phyloP scores from a whole-genome alignment of 2,888 invertebrate genomes.

The Diaphora mendica region DNA sequence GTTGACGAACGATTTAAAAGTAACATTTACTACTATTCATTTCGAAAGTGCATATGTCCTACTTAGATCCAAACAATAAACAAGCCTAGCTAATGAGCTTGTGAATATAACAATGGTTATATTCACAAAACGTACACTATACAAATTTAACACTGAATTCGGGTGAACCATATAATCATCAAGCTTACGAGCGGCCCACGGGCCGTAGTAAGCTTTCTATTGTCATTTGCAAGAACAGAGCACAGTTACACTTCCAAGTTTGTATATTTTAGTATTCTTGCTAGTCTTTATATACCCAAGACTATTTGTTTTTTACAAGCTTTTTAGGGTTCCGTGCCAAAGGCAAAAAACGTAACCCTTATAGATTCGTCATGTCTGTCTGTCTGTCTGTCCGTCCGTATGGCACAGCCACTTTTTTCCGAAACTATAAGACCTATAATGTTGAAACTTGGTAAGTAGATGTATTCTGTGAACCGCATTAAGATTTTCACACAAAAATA shows the following conservation, averaged over 20 bases:
- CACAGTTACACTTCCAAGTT: background rate
- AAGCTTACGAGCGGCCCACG: background rate
- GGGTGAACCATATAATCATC: background rate
- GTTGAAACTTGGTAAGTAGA: too few relatives aligned
- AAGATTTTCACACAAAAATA: too few relatives aligned
- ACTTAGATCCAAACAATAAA: slow-evolving; percentile 6
- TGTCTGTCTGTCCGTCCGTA: too few relatives aligned
- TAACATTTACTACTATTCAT: background rate
- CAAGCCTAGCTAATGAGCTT: background rate
- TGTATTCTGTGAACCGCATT: too few relatives aligned
- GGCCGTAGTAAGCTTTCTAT: background rate
- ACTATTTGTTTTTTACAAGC: too few relatives aligned
- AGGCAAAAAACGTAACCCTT: too few relatives aligned
- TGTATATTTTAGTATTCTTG: background rate
- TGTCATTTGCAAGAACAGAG: background rate
- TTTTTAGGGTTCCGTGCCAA: too few relatives aligned
- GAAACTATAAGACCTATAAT: too few relatives aligned
- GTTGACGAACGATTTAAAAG: background rate
- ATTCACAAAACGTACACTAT: background rate
- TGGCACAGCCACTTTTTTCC: too few relatives aligned
- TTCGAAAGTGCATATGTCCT: background rate
- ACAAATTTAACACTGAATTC: background rate
- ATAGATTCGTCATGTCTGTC: too few relatives aligned
- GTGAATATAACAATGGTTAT: too few relatives aligned
- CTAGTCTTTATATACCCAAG: too few relatives aligned